phyloP scores from a whole-genome alignment of 2,888 invertebrate species.

The Dusona sp. region DNA sequence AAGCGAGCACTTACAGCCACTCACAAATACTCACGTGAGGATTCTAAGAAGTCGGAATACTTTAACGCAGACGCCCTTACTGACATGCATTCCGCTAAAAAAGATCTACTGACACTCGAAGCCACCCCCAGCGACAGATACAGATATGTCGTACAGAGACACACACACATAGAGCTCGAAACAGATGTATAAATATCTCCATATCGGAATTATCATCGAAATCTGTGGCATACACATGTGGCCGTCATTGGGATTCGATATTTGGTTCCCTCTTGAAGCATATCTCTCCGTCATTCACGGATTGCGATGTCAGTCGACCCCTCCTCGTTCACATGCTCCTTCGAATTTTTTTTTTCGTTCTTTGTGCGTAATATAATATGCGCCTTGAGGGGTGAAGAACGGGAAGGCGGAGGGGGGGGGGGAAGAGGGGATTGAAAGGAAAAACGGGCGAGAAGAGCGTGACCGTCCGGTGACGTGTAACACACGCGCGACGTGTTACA shows the following conservation, averaged over 20 bases:
- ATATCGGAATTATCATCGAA: constrained; percentile 50
- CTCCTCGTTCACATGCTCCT: constrained; percentile 13
- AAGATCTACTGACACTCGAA: constrained; percentile 10
- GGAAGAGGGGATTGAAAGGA: constrained; percentile 9
- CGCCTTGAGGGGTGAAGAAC: constrained; percentile 33
- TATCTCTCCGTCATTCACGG: constrained; percentile 82
- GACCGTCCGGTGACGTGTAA: constrained; percentile 69
- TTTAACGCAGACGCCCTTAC: background rate
- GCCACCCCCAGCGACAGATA: background rate
- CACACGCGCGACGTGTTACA: constrained; percentile 69
- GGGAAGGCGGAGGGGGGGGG: background rate
- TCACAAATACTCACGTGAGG: background rate
- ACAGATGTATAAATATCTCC: constrained; percentile 6
- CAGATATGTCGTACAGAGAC: background rate
- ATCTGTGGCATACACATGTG: constrained; percentile 27
- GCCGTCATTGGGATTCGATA: constrained; percentile 26
- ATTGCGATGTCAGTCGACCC: constrained; percentile 80
- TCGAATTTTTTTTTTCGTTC: constrained; percentile 32
- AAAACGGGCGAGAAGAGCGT: constrained; percentile 62
- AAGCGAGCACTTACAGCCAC: background rate
- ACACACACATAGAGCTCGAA: background rate
- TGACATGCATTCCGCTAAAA: background rate
- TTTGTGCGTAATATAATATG: constrained; percentile 66
- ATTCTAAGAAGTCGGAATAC: background rate
- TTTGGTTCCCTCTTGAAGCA: constrained; percentile 10